Evolutionary conservation across 2,888 invertebrate genomes (phyloP).

Genomic region (Litoditis marina): DNA sequence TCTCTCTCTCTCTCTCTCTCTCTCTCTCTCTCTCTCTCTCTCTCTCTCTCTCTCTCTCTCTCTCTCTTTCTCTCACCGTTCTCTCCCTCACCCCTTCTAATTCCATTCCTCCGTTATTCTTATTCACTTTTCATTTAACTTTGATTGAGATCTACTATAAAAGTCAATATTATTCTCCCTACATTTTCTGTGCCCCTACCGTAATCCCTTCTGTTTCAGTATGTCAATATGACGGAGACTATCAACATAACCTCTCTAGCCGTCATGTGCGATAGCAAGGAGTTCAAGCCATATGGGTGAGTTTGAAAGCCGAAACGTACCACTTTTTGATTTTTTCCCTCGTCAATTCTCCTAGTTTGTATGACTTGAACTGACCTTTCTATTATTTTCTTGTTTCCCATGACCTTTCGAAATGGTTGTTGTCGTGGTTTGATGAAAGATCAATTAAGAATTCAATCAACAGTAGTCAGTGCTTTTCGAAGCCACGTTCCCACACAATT

Average conservation of each 20-base stretch:
- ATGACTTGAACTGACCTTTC: no score
- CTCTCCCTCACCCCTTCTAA: constrained; percentile 7
- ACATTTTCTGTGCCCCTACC: neutral
- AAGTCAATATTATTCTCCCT: no score
- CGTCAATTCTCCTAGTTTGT: no score
- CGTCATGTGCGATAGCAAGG: constrained; percentile 17
- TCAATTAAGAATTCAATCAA: no score
- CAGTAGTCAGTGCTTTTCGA: no score
- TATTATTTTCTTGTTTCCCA: no score
- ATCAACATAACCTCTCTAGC: constrained; percentile 19
- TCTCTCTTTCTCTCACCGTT: neutral
- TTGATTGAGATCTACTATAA: no score
- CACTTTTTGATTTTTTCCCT: neutral
- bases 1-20: no score
- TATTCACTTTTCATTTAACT: no score
- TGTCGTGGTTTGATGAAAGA: no score
- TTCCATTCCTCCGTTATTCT: no score
- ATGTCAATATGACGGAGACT: constrained; percentile 19
- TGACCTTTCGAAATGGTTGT: no score
- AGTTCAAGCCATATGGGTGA: constrained; percentile 8
- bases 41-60: neutral
- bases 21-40: neutral
- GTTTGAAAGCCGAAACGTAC: neutral
- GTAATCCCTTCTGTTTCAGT: constrained; percentile 13
- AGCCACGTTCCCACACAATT: neutral